These are phyloP conservation scores for Rhaphigaster nebulosa DNA, from an alignment of 2,888 invertebrate genomes.

Conservation along the genomic window DNA sequence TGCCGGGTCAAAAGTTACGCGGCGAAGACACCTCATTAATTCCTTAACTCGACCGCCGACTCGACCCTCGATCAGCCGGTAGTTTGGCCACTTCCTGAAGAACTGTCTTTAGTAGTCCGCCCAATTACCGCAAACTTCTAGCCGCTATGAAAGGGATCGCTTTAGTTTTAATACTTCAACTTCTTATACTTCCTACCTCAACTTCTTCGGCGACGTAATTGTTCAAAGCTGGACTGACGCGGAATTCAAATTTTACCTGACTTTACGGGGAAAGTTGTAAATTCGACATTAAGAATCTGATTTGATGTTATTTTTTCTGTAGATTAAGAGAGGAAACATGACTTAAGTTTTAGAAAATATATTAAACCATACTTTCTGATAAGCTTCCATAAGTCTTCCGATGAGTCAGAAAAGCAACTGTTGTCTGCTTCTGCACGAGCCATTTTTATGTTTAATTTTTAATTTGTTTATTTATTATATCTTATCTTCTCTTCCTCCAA, in stretches of 20 bases:
- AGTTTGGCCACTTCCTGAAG: not conserved
- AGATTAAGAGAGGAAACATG: no score
- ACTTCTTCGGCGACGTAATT: not conserved
- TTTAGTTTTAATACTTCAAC: not conserved
- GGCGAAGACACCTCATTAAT: constrained; percentile 6
- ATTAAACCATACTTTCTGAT: no score
- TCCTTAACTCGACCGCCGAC: not conserved
- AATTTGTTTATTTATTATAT: no score
- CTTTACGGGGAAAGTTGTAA: not conserved
- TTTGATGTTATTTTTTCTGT: no score
- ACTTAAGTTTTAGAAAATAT: no score
- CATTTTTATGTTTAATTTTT: no score
- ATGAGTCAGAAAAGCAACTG: no score
- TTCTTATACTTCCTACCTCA: constrained; percentile 14
- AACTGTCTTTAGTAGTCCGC: not conserved
- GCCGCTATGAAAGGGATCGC: not conserved
- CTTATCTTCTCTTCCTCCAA: no score
- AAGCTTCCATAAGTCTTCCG: no score
- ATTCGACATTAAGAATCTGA: no score
- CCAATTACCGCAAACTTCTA: constrained; percentile 6
- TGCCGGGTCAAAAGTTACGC: not conserved
- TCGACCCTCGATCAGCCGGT: not conserved
- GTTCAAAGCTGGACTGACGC: not conserved
- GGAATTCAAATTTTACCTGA: not conserved
- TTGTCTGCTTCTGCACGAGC: no score